A percentile compares a stretch with the other conserved stretches of the same genome.
These are phyloP conservation scores for Drosophila orosa DNA, from an alignment of 1,140 invertebrate genomes.

Conservation along the genomic window DNA sequence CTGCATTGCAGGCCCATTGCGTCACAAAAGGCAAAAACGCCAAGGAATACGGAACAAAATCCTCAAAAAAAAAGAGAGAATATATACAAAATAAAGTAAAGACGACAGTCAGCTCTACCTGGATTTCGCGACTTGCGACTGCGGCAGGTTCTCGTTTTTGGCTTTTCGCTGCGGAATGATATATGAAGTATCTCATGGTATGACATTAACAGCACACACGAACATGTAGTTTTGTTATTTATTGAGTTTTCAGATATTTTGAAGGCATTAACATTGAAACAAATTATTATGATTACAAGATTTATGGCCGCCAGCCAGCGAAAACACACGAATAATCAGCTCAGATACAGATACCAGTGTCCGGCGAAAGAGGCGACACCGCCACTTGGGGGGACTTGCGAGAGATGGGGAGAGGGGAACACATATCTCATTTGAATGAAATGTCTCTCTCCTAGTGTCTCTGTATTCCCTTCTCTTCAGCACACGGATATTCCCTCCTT, in stretches of 20 bases:
- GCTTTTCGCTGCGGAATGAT: slow-evolving; percentile 69
- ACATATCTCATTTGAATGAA: slow-evolving; percentile 65
- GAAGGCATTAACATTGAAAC: slow-evolving; percentile 84
- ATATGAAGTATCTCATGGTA: slow-evolving; percentile 84
- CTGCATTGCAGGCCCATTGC: slow-evolving; percentile 72
- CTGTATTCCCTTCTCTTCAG: neutral
- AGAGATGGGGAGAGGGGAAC: neutral
- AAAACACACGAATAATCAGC: slow-evolving; percentile 54
- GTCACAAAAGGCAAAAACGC: slow-evolving; percentile 63
- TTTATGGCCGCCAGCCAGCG: slow-evolving; percentile 73
- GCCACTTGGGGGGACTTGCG: slow-evolving; percentile 10
- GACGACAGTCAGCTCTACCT: slow-evolving; percentile 59
- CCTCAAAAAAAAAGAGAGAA: slow-evolving; percentile 38
- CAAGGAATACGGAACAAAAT: slow-evolving; percentile 51
- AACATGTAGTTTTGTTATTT: slow-evolving; percentile 84
- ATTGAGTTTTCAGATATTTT: slow-evolving; percentile 84
- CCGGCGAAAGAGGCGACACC: slow-evolving; percentile 35
- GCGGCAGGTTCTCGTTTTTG: slow-evolving; percentile 43
- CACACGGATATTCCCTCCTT: neutral
- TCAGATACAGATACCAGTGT: slow-evolving; percentile 44
- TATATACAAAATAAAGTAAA: slow-evolving; percentile 20
- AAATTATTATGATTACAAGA: slow-evolving; percentile 84
- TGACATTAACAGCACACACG: slow-evolving; percentile 84
- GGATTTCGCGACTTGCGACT: slow-evolving; percentile 42
- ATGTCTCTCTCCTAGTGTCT: slow-evolving; percentile 6